phyloP scores from a whole-genome alignment of 2,888 invertebrate genomes.

The Acrobasis suavella region DNA sequence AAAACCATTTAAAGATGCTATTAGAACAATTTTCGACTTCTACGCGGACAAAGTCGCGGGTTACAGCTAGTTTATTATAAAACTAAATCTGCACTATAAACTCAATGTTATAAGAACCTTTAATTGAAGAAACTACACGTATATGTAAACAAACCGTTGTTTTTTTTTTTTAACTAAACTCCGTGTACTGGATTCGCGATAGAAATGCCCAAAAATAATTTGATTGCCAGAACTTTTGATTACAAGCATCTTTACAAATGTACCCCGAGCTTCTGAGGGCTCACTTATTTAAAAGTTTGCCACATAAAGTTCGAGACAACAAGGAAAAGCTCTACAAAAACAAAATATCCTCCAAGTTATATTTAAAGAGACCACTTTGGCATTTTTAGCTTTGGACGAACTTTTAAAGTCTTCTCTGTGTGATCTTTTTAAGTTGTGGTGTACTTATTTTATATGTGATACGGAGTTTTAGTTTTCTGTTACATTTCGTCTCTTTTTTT shows the following conservation, averaged over 20 bases:
- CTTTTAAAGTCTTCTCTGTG: constrained; percentile 1
- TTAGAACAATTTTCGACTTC: too few relatives aligned
- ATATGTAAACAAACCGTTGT: too few relatives aligned
- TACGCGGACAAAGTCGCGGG: too few relatives aligned
- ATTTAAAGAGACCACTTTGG: constrained; percentile 2
- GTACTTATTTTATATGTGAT: neutral
- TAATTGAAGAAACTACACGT: too few relatives aligned
- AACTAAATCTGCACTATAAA: too few relatives aligned
- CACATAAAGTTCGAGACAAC: constrained; percentile 2
- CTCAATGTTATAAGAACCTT: too few relatives aligned
- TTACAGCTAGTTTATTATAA: too few relatives aligned
- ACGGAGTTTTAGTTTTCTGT: too few relatives aligned
- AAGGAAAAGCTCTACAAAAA: constrained; percentile 1
- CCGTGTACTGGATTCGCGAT: neutral
- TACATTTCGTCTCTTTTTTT: too few relatives aligned
- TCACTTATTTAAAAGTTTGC: neutral
- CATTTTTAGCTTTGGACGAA: neutral
- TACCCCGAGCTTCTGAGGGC: neutral
- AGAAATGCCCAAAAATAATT: constrained; percentile 21
- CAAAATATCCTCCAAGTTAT: neutral
- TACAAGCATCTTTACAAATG: constrained; percentile 25
- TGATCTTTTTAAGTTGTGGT: neutral
- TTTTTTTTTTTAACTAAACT: neutral
- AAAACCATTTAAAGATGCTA: too few relatives aligned
- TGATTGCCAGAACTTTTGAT: neutral